Base-by-base conservation (phyloP, 2,797 vertebrate genomes). In the Xiphophorus birchmanni region DNA sequence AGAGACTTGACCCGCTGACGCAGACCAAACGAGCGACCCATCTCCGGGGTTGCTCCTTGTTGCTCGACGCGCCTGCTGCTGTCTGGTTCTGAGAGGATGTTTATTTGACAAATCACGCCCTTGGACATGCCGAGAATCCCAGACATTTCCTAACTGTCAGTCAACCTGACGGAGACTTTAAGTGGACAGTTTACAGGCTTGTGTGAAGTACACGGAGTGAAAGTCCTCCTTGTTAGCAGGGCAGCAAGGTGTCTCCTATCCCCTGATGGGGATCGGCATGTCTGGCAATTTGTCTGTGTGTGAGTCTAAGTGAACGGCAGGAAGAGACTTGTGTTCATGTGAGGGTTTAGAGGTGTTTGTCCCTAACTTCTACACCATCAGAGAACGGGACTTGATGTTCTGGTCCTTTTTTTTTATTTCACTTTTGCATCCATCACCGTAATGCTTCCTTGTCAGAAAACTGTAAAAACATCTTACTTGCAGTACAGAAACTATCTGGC, bases 141-240 rank as follows among this genome's bases (percentile, higher is more conserved):
- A 82, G 84, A 87, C 86, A 87, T 89, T 86, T 86, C 75, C 42
- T 21, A 83, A 77, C 87, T 74, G 92, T 86, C 94, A 48, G 63
- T 94, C 90, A 89, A 42, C 67, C 78, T 80, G 83, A 78, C 13
- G 82, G 78, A 76, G 83, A 75, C 80, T 37, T 54, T 54, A 77
- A 81, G 81, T 73, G 82, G 84, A 84, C 82, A 74, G 86, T 81
- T 89, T 52, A 73, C 91, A 87, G 84, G 80, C 83, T 82, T 1
- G 54, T 89, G 92, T 90, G 79, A 93, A 90, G 88, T 86, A 93
- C 93, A 89, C 77, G 54, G 77, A 65, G 78, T 80, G 88, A 92
- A 88, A 91, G 89, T 86, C 79, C 78, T 86, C 69, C 52, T 80
- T 91, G 91, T 89, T 87, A 91, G 81, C 84, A 10, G 67, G 2